phyloP scores from a whole-genome alignment of 2,888 invertebrate genomes.

The Mamestra brassicae region DNA sequence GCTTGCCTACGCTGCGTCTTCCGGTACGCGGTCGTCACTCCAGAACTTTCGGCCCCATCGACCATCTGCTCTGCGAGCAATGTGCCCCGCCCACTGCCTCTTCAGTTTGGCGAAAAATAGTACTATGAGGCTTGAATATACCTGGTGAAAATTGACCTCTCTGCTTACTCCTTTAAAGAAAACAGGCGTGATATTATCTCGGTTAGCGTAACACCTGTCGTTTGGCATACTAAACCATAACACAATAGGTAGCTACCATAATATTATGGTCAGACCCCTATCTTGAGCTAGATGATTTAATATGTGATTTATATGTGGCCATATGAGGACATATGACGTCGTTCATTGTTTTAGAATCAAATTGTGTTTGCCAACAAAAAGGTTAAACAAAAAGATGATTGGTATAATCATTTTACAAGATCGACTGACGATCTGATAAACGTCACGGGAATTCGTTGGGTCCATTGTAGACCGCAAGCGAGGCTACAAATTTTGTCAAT shows the following conservation, averaged over 20 bases:
- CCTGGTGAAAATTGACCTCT: background rate
- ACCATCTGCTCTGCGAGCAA: no score
- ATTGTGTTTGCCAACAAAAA: constrained; percentile 21
- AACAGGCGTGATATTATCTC: background rate
- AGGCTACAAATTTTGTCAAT: no score
- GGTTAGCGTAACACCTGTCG: constrained; percentile 7
- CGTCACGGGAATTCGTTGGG: background rate
- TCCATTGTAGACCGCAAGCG: no score
- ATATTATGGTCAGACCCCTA: constrained; percentile 6
- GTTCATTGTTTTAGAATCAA: background rate
- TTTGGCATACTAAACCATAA: constrained; percentile 6
- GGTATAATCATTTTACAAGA: background rate
- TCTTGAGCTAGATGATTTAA: constrained; percentile 8
- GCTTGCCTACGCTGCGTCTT: no score
- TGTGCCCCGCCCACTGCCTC: no score
- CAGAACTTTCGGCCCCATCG: no score
- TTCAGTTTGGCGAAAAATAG: no score
- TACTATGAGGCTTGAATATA: background rate
- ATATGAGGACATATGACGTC: constrained; percentile 5
- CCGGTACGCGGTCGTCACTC: no score
- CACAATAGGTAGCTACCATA: constrained; percentile 41
- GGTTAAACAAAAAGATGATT: background rate
- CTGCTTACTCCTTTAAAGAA: background rate
- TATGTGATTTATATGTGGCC: background rate
- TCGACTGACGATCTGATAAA: background rate